Percentiles rank a stretch among this genome's conserved stretches.
Conservation (phyloP, 2,113 vertebrate genomes). For the Proterorhinus semilunaris region DNA sequence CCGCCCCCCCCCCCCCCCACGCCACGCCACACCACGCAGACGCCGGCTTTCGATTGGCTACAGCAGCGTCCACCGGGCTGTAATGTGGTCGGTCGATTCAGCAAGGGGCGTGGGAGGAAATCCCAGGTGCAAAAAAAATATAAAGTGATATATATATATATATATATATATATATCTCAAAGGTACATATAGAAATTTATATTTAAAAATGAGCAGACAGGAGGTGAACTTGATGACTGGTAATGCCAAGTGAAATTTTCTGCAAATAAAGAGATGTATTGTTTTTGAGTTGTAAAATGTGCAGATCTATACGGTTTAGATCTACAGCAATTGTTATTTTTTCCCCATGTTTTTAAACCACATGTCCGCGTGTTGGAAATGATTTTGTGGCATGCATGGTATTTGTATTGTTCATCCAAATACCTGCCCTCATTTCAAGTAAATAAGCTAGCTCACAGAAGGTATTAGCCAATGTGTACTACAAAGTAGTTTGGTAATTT, state of each 20-base stretch:
- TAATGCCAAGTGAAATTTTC: not conserved
- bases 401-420: not conserved
- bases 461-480: too few species aligned
- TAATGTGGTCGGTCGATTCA: conserved; percentile 56
- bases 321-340: too few species aligned
- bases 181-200: conserved; percentile 13
- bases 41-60: conserved; percentile 59
- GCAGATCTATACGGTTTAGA: too few species aligned
- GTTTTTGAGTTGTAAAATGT: too few species aligned
- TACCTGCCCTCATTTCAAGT: too few species aligned
- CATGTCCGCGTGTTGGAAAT: not conserved
- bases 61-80: conserved; percentile 45
- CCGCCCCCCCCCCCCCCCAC: conserved; percentile 5
- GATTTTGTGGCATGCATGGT: not conserved
- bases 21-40: too few species aligned
- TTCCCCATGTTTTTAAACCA: too few species aligned
- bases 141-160: not conserved
- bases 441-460: too few species aligned
- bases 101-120: conserved; percentile 52
- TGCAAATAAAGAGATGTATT: not conserved
- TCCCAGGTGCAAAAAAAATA: conserved; percentile 66
- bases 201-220: not conserved
- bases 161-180: conserved; percentile 11
- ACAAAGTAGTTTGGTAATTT: too few species aligned
- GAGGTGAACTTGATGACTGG: not conserved